A percentile compares a stretch with the other conserved stretches of the same genome.
phyloP scores from a whole-genome alignment of 2,113 vertebrate species.

The Nanorana parkeri region DNA sequence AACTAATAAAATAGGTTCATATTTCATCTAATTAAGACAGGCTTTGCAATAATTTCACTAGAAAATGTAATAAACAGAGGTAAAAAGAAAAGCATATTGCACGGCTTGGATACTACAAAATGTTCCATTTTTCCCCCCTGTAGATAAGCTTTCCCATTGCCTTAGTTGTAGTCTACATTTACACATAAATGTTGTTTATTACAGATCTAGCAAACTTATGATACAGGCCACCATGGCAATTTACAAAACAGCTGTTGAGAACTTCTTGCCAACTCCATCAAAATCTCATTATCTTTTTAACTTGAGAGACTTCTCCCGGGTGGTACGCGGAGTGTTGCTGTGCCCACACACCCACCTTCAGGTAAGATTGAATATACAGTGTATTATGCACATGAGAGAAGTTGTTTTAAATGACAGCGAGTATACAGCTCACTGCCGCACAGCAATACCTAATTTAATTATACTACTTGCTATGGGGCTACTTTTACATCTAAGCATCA shows the following conservation, averaged over 20 bases:
- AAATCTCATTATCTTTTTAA: conserved; percentile 97
- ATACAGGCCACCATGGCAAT: conserved; percentile 86
- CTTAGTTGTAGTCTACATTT: no score
- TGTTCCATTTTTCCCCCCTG: no score
- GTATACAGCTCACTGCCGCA: no score
- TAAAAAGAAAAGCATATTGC: no score
- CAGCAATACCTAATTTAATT: background rate
- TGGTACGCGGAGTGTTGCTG: conserved; percentile 87
- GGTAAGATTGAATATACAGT: no score
- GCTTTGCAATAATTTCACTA: no score
- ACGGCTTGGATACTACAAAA: no score
- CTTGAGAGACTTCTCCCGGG: conserved; percentile 87
- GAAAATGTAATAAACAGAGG: no score
- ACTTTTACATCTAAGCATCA: background rate
- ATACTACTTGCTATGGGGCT: background rate
- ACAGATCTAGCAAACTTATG: conserved; percentile 84
- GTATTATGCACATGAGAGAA: no score
- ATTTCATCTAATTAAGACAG: no score
- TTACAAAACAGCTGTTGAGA: conserved; percentile 83
- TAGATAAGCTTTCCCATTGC: no score
- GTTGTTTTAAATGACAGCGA: background rate
- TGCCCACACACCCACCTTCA: conserved; percentile 87
- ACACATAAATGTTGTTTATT: conserved; percentile 32
- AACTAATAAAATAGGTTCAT: no score
- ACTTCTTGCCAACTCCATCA: conserved; percentile 90